Base-by-base conservation (phyloP, 2,888 invertebrate genomes). In the Diadromus collaris region DNA sequence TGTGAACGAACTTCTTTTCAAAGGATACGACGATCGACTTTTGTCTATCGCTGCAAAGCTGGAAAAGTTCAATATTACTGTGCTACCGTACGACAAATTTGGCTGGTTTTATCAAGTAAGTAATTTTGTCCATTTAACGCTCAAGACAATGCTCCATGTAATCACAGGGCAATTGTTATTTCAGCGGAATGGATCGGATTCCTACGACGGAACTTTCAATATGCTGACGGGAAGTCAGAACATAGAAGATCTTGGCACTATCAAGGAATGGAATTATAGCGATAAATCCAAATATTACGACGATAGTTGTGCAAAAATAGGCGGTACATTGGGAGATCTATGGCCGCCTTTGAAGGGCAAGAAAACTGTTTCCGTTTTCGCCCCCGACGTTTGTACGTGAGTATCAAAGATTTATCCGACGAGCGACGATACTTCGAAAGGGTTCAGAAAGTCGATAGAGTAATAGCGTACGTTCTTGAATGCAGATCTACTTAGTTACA, bases 81-180 rank as follows among this genome's bases (percentile, higher is more conserved):
- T 83, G 10, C 93, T 96, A 83, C 96, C 96, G 0, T 95, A 93
- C 85, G 94, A 93, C 41, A 95, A 93, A 86, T 97, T 98, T 90
- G 98, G 96, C 10, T 97, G 97, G 96, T 96, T 98, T 88, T 95
- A 94, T 87, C 91, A 91, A 70, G 96, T 96, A 89, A 93, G 94
- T 92, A 81, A 24, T 21, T 94, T 92, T 81, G 56, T 24, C 16
- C 21, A 3, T 54, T 63, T 32, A 9, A 29, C 19, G 9, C 51
- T 46, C 46, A 61, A 24, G 32, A 38, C 21, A 68, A 58, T 34
- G 16, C 6, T 67, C 24, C 38, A 27, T 54, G 9, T 67, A 48
- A 68, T 48, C 44, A 75, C 19, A 67, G 58, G 68, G 48, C 63
- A 70, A 67, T 77, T 61, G 32, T 64, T 70, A 46, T 80, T 61